phyloP scores from a whole-genome alignment of 2,888 invertebrate species.

The Rhabditoides inermis region DNA sequence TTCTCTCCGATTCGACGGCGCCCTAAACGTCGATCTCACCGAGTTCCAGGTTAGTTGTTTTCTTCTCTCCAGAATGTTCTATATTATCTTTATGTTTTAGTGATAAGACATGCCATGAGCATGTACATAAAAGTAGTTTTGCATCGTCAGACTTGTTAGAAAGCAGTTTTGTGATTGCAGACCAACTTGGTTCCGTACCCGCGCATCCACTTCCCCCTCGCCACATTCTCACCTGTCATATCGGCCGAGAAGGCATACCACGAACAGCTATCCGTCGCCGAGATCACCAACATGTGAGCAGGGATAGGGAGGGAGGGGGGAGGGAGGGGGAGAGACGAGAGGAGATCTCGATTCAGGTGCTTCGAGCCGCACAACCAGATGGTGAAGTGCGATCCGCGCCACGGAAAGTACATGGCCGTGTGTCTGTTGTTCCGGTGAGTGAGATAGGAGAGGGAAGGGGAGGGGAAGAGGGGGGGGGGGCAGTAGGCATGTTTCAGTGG shows the following conservation, averaged over 20 bases:
- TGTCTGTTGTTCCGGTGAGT: slow-evolving; percentile 59
- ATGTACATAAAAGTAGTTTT: too few species aligned
- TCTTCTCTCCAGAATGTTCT: background rate
- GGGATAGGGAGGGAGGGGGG: too few species aligned
- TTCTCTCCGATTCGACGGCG: slow-evolving; percentile 79
- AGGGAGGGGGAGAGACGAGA: too few species aligned
- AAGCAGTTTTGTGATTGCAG: slow-evolving; percentile 45
- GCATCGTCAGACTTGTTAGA: background rate
- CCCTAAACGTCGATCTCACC: slow-evolving; percentile 75
- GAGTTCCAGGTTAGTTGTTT: slow-evolving; percentile 62
- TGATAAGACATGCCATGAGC: background rate
- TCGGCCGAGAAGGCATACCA: slow-evolving; percentile 48
- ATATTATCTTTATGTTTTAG: background rate
- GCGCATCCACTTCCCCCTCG: slow-evolving; percentile 77
- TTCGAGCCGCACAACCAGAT: slow-evolving; percentile 76
- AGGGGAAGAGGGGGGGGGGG: background rate
- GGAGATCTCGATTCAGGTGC: too few species aligned
- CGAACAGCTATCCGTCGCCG: slow-evolving; percentile 54
- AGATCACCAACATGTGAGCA: slow-evolving; percentile 76
- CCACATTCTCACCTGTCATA: slow-evolving; percentile 58
- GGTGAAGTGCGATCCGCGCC: slow-evolving; percentile 75
- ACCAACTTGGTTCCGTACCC: slow-evolving; percentile 68
- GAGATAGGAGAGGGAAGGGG: background rate
- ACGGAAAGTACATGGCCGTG: slow-evolving; percentile 57
- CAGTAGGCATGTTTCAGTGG: slow-evolving; percentile 59